Evolutionary conservation across 1,140 invertebrate species (phyloP), one percentile per base, ranked within the genome.

Genomic region (Neodiprion virginianus): DNA sequence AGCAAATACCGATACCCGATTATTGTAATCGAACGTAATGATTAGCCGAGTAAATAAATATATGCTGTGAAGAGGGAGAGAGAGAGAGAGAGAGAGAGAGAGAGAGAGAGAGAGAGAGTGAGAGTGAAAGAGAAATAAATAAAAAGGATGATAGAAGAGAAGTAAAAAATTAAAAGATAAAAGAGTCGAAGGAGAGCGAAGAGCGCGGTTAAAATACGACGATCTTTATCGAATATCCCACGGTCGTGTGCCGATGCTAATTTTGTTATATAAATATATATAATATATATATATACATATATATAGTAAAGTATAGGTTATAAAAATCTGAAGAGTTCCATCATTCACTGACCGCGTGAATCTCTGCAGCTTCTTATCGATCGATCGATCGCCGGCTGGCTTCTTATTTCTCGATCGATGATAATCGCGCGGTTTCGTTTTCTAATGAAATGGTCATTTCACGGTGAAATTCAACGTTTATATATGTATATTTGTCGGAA

Each of bases 1-100:
- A 69, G 67, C 72, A 75, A 77, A 73, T 72, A 72, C 8, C 21
- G 67, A 10, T 68, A 21, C n/a, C 21, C 23, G 70, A 71, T 71
- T 71, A 71, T 71, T 71, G 67, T 69, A 69, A 69, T 69, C 21
- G 11, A 14, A 21, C 23, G 7, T 47, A 69, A 47, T 69, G 67
- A 69, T 69, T 69, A 69, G 67, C 67, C 23, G 67, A 69, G 12
- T 69, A 69, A 69, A 69, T 69, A 69, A 69, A 69, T 69, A 65
- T 17, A 14, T 65, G 7, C 12, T 5, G 5, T 40, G 5, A 5
- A 40, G 28, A 40, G 28, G 5, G 28, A 40, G 28, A 40, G 28
- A 40, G 28, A 28, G 28, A 28, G 1, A 28, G 53, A n/a, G 11
- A 1, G 53, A 17, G 17, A 17, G 17, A 17, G 17, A 17, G 17